Conservation (phyloP, 2,113 vertebrate genomes). For the Eurypyga helias region DNA sequence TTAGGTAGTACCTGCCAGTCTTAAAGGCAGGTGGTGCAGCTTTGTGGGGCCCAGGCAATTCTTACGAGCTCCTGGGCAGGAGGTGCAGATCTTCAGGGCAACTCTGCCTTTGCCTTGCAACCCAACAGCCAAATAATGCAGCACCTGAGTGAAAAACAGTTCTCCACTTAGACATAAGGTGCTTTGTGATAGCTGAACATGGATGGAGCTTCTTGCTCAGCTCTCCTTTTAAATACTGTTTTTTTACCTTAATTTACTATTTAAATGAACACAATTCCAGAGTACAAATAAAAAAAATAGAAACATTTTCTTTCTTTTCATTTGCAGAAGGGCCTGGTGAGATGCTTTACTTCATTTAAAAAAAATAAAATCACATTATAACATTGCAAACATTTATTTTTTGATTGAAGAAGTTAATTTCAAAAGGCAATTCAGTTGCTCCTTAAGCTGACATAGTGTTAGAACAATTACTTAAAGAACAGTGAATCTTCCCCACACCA, state of each 20-base stretch:
- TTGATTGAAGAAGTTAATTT: not conserved
- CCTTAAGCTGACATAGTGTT: not conserved
- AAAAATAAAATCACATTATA: not conserved
- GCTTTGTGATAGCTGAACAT: not conserved
- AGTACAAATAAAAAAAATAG: not conserved
- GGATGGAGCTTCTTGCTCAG: not conserved
- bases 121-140: not conserved
- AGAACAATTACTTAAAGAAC: not conserved
- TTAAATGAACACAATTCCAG: not conserved
- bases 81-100: not conserved
- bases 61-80: not conserved
- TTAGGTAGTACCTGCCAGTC: not conserved
- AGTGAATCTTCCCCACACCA: not conserved
- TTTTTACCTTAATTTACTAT: not conserved
- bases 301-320: not conserved
- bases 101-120: not conserved
- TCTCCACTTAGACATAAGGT: not conserved
- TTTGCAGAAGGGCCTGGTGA: not conserved
- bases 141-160: not conserved
- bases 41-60: not conserved
- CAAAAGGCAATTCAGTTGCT: not conserved
- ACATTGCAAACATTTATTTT: not conserved
- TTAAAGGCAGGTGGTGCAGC: too few relatives aligned
- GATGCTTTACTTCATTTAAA: not conserved
- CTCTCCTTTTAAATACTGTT: not conserved